phyloP scores from a whole-genome alignment of 2,888 invertebrate genomes.

The Acrocyrtus sp. region DNA sequence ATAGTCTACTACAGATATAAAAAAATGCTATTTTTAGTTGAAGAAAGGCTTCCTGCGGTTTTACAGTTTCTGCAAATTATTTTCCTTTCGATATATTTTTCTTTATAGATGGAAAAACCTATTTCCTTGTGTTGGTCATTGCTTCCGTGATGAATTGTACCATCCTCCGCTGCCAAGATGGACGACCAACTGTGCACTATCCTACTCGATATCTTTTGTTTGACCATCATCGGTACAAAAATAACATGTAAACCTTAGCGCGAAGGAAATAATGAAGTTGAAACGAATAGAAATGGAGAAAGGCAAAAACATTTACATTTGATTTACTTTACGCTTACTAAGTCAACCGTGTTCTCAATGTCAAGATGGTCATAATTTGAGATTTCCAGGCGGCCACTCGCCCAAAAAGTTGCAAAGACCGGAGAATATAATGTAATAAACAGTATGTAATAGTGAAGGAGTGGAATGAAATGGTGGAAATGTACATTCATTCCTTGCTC shows the following conservation, averaged over 20 bases:
- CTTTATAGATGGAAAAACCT: neutral
- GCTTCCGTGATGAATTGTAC: constrained; percentile 37
- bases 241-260: no score
- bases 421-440: neutral
- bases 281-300: no score
- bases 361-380: constrained; percentile 36
- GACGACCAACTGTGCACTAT: constrained; percentile 7
- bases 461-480: neutral
- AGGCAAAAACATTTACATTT: no score
- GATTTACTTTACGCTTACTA: constrained; percentile 1
- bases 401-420: constrained; percentile 10
- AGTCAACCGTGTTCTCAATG: no score
- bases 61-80: neutral
- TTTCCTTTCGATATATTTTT: constrained; percentile 10
- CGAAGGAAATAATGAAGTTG: no score
- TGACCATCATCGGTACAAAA: neutral
- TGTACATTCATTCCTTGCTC: constrained; percentile 12
- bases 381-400: neutral
- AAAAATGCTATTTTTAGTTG: no score
- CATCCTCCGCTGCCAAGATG: constrained; percentile 13
- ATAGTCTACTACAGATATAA: no score
- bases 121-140: neutral
- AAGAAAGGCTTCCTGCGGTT: no score
- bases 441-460: constrained; percentile 1
- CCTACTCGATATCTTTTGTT: neutral